phyloP scores from a whole-genome alignment of 2,888 invertebrate genomes.

The Mongoloraphidia duomilia region DNA sequence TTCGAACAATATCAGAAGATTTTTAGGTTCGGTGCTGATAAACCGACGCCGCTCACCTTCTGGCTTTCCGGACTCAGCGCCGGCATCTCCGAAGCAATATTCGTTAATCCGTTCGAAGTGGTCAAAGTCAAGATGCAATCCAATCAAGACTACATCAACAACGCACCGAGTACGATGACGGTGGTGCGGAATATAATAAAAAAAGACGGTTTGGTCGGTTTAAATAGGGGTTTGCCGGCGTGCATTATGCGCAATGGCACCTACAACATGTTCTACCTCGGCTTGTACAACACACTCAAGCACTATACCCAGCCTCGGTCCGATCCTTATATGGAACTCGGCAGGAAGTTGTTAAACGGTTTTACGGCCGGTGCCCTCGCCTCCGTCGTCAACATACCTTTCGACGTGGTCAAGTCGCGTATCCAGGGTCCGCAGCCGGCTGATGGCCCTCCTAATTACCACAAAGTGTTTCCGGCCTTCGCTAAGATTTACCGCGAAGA shows the following conservation, averaged over 20 bases:
- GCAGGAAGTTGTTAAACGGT: conserved; percentile 66
- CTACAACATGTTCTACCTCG: conserved; percentile 90
- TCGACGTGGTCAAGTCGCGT: conserved; percentile 90
- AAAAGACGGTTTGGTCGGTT: conserved; percentile 68
- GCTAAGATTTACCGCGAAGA: conserved; percentile 67
- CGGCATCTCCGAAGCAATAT: conserved; percentile 80
- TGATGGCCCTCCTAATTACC: conserved; percentile 60
- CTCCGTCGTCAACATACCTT: conserved; percentile 83
- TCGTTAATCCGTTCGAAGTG: conserved; percentile 91
- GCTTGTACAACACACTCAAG: conserved; percentile 50
- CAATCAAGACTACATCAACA: conserved; percentile 43
- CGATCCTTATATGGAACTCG: conserved; percentile 55
- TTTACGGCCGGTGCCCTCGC: conserved; percentile 78
- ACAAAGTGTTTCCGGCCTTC: conserved; percentile 59
- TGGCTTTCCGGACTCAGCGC: conserved; percentile 78
- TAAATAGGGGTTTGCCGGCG: conserved; percentile 79
- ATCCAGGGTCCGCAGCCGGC: conserved; percentile 85
- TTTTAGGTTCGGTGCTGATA: conserved; percentile 62
- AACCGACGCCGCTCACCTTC: conserved; percentile 72
- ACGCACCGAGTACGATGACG: conserved; percentile 57
- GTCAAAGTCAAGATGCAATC: conserved; percentile 85
- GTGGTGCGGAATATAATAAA: conserved; percentile 68
- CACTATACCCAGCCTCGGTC: neutral
- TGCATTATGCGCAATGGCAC: conserved; percentile 81
- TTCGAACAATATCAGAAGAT: conserved; percentile 86